Conservation (phyloP, 2,888 invertebrate genomes). For the Odontocolon sp. region DNA sequence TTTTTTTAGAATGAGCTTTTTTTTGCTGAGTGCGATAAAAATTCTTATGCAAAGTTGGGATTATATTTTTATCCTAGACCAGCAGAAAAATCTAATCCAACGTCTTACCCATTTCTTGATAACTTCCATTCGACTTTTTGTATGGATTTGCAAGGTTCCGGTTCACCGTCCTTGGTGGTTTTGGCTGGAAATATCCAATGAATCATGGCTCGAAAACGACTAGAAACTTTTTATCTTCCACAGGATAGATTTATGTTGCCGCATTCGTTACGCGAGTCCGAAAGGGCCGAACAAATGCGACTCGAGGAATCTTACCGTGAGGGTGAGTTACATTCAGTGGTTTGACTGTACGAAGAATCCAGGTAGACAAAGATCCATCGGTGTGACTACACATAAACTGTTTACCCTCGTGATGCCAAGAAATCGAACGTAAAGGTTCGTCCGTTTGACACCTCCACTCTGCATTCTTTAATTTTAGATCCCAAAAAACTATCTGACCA, state of each 20-base stretch:
- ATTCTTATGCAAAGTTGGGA: no score
- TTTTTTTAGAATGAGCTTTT: no score
- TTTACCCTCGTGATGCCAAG: slow-evolving; percentile 99
- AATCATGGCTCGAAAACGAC: slow-evolving; percentile 50
- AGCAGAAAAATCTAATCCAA: neutral
- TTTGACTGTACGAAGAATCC: slow-evolving; percentile 91
- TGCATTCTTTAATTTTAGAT: slow-evolving; percentile 91
- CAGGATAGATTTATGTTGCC: slow-evolving; percentile 42
- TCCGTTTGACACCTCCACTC: slow-evolving; percentile 92
- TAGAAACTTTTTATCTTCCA: slow-evolving; percentile 49
- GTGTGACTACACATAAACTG: slow-evolving; percentile 97
- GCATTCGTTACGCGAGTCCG: no score
- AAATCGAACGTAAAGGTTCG: slow-evolving; percentile 91
- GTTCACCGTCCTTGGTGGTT: slow-evolving; percentile 94
- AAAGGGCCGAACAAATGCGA: no score
- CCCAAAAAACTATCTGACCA: slow-evolving; percentile 98
- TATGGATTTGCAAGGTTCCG: slow-evolving; percentile 96
- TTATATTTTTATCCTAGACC: neutral
- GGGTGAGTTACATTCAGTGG: slow-evolving; percentile 93
- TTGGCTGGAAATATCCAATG: slow-evolving; percentile 86
- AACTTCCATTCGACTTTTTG: slow-evolving; percentile 98
- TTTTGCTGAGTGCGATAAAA: no score
- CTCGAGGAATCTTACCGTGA: slow-evolving; percentile 92
- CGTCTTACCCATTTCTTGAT: slow-evolving; percentile 88
- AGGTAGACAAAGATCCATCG: slow-evolving; percentile 97